Percentiles rank a stretch among this genome's conserved stretches.
Conservation (phyloP, 2,888 invertebrate genomes). For the Crossocerus cetratus region DNA sequence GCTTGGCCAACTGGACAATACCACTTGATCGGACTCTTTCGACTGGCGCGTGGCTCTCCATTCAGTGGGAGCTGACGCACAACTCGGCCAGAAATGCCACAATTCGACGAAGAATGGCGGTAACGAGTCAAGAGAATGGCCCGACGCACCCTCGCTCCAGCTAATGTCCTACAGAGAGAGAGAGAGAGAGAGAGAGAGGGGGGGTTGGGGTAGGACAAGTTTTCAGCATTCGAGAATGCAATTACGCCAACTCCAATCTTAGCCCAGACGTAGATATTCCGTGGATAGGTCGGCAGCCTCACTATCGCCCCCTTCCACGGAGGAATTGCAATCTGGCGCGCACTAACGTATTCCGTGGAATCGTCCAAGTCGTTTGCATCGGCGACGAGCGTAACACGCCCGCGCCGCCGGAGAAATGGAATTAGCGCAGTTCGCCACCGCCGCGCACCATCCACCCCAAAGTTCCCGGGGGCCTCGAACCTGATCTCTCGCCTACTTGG, state of each 20-base stretch:
- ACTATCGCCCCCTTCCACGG: slow-evolving; percentile 4
- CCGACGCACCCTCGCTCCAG: too few species aligned
- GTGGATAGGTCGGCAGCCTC: neutral
- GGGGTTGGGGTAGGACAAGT: slow-evolving; percentile 1
- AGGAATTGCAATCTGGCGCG: slow-evolving; percentile 26
- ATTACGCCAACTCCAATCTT: slow-evolving; percentile 29
- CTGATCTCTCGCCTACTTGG: too few species aligned
- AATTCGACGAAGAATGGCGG: neutral
- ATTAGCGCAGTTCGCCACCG: slow-evolving; percentile 23
- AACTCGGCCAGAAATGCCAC: too few species aligned
- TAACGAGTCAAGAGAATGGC: neutral
- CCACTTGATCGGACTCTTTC: too few species aligned
- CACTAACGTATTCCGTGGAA: slow-evolving; percentile 36
- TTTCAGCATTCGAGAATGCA: slow-evolving; percentile 24
- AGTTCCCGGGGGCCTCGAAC: too few species aligned
- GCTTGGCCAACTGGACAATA: too few species aligned
- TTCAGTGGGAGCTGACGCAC: too few species aligned
- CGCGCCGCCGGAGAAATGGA: slow-evolving; percentile 24
- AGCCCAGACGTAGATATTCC: slow-evolving; percentile 16
- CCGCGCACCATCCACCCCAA: too few species aligned
- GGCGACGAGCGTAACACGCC: slow-evolving; percentile 17
- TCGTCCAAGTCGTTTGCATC: slow-evolving; percentile 29
- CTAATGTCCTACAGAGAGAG: neutral
- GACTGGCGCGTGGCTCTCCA: too few species aligned
- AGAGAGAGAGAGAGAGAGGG: too few species aligned